Evolutionary conservation across 2,888 invertebrate genomes (phyloP).

Genomic region (Diploptera punctata): DNA sequence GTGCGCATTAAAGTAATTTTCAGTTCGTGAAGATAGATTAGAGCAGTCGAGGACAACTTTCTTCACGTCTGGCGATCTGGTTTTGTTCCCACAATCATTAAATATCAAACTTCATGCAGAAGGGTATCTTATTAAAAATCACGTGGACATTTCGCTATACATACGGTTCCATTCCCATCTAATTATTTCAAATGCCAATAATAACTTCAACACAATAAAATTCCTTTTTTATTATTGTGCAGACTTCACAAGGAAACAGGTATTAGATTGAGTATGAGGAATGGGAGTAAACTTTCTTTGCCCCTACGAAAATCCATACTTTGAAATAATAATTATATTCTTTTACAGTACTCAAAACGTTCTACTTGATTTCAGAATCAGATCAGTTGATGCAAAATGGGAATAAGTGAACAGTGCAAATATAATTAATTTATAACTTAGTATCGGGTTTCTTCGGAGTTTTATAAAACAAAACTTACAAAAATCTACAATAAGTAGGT

Average conservation of each 20-base stretch:
- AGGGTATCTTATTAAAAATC: constrained; percentile 13
- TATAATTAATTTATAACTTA: too few relatives aligned
- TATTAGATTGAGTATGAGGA: neutral
- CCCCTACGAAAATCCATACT: neutral
- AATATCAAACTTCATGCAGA: constrained; percentile 16
- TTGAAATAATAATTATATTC: constrained; percentile 14
- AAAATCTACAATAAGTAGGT: too few relatives aligned
- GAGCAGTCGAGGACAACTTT: neutral
- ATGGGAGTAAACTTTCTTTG: constrained; percentile 1
- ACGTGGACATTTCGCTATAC: too few relatives aligned
- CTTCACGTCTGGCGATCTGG: neutral
- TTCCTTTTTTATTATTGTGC: neutral
- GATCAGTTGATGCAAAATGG: neutral
- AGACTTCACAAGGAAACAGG: neutral
- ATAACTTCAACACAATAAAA: neutral
- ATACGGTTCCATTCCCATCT: constrained; percentile 16
- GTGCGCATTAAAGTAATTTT: neutral
- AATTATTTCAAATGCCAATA: constrained; percentile 17
- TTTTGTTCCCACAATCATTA: constrained; percentile 15
- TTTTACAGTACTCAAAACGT: neutral
- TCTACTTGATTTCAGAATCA: constrained; percentile 3
- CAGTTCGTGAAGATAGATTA: constrained; percentile 3
- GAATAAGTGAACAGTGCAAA: neutral
- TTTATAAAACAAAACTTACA: too few relatives aligned
- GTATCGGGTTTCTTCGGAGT: too few relatives aligned